Percentiles rank a stretch among this genome's conserved stretches.
phyloP scores from a whole-genome alignment of 2,888 invertebrate species.

The Acholoe squamosa region DNA sequence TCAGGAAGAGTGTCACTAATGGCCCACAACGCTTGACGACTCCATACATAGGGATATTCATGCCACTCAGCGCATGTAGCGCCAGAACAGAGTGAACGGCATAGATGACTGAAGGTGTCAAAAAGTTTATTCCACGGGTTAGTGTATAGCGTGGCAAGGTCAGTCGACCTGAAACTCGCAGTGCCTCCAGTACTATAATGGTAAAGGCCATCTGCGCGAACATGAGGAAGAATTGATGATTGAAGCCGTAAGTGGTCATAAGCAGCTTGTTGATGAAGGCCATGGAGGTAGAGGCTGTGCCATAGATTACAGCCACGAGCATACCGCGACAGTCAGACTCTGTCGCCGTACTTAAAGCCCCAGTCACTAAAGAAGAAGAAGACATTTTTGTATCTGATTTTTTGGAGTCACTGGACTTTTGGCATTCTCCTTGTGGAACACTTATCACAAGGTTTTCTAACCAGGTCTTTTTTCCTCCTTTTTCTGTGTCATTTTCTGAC shows the following conservation, averaged over 20 bases:
- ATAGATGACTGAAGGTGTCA: constrained; percentile 84
- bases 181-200: constrained; percentile 81
- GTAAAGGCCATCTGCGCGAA: constrained; percentile 84
- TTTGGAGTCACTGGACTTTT: neutral
- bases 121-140: constrained; percentile 82
- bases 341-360: neutral
- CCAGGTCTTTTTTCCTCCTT: no score
- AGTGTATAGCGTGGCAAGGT: constrained; percentile 82
- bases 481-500: no score
- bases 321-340: constrained; percentile 71
- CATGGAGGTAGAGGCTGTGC: constrained; percentile 82
- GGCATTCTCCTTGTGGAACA: neutral
- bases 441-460: neutral
- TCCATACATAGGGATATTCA: constrained; percentile 85
- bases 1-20: constrained; percentile 82
- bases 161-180: constrained; percentile 76
- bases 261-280: constrained; percentile 84
- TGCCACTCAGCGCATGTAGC: constrained; percentile 84
- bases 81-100: constrained; percentile 84
- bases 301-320: constrained; percentile 82
- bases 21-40: constrained; percentile 85
- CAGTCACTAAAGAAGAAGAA: neutral
- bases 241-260: constrained; percentile 83
- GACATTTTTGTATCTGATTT: no score
- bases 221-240: constrained; percentile 85